These are phyloP conservation scores for Pachypsylla venusta DNA, from an alignment of 1,140 invertebrate genomes.

Conservation along the genomic window DNA sequence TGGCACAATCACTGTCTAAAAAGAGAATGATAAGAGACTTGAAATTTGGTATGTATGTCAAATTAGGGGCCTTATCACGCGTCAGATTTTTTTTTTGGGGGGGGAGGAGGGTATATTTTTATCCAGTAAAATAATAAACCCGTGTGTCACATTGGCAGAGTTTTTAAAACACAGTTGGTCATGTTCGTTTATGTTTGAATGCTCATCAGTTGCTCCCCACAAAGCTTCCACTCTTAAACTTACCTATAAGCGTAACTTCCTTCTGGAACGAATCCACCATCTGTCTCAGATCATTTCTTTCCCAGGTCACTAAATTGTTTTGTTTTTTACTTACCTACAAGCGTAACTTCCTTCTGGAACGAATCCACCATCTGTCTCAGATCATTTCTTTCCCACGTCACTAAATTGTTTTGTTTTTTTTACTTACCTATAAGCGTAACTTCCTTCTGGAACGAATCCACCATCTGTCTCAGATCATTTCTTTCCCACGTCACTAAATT, in stretches of 20 bases:
- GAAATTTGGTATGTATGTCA: no score
- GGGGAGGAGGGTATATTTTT: no score
- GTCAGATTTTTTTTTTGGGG: no score
- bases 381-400: constrained; percentile 16
- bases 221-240: no score
- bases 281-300: constrained; percentile 25
- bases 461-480: constrained; percentile 17
- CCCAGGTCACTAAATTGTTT: constrained; percentile 11
- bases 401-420: neutral
- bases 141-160: no score
- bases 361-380: constrained; percentile 25
- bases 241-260: constrained; percentile 23
- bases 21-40: no score
- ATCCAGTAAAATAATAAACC: no score
- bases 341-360: constrained; percentile 16
- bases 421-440: constrained; percentile 21
- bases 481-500: constrained; percentile 18
- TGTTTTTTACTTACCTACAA: neutral
- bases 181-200: no score
- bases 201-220: no score
- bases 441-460: constrained; percentile 28
- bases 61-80: no score
- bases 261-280: constrained; percentile 26
- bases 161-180: no score
- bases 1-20: no score